phyloP scores from a whole-genome alignment of 1,140 invertebrate species.

The Mactra quadrangularis region DNA sequence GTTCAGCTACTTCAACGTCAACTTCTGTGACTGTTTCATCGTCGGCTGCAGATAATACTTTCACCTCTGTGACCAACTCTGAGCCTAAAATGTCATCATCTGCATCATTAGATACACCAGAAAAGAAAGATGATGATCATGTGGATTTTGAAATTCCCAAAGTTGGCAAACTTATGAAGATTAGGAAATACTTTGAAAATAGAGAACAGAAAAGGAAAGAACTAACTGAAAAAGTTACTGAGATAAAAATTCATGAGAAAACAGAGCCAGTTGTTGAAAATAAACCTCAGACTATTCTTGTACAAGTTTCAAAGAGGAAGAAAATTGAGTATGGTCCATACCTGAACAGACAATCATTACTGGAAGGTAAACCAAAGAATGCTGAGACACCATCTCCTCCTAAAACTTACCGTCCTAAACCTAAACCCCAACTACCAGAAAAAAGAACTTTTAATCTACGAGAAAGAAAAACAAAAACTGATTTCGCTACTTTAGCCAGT shows the following conservation, averaged over 20 bases:
- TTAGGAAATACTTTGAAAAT: slow-evolving; percentile 55
- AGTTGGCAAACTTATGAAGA: slow-evolving; percentile 58
- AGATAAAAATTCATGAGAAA: slow-evolving; percentile 52
- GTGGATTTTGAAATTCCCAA: slow-evolving; percentile 59
- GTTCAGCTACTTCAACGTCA: background rate
- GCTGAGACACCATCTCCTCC: slow-evolving; percentile 33
- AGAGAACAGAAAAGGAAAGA: slow-evolving; percentile 50
- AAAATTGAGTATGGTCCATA: slow-evolving; percentile 63
- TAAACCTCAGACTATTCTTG: slow-evolving; percentile 58
- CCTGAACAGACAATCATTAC: slow-evolving; percentile 48
- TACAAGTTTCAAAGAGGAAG: slow-evolving; percentile 58
- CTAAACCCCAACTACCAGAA: slow-evolving; percentile 45
- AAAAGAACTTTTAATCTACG: slow-evolving; percentile 55
- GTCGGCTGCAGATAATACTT: slow-evolving; percentile 2
- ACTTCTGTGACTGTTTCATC: slow-evolving; percentile 9
- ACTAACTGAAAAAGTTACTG: slow-evolving; percentile 49
- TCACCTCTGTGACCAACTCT: slow-evolving; percentile 11
- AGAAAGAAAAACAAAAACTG: slow-evolving; percentile 55
- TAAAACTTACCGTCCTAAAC: slow-evolving; percentile 53
- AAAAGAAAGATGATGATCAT: slow-evolving; percentile 55
- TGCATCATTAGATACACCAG: background rate
- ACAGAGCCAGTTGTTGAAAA: slow-evolving; percentile 19
- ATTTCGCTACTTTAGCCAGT: slow-evolving; percentile 55
- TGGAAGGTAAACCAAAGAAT: slow-evolving; percentile 53
- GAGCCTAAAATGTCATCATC: slow-evolving; percentile 24